phyloP scores from a whole-genome alignment of 2,113 vertebrate species.

The Oenanthe melanoleuca region DNA sequence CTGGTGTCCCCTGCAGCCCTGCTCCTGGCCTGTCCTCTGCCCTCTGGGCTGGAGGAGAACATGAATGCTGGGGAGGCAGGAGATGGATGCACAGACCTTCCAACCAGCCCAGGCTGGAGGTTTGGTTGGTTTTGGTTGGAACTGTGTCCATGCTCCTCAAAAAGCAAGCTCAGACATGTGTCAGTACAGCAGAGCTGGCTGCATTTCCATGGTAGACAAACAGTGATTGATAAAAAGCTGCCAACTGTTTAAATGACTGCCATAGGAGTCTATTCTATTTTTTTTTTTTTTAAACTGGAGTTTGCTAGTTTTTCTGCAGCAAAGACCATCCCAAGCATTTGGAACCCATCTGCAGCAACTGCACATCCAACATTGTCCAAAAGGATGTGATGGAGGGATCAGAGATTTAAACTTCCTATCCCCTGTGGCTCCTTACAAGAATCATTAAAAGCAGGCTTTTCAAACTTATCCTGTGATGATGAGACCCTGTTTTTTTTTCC shows the following conservation, averaged over 20 bases:
- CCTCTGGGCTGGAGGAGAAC: background rate
- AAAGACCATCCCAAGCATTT: background rate
- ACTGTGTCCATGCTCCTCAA: background rate
- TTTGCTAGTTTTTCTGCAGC: background rate
- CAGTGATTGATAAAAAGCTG: background rate
- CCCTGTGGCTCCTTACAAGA: background rate
- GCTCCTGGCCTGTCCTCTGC: background rate
- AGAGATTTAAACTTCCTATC: background rate
- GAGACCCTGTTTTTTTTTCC: background rate
- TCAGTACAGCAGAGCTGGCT: background rate
- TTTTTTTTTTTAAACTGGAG: fast-evolving
- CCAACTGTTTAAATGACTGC: background rate
- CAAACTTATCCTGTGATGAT: background rate
- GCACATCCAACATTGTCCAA: background rate
- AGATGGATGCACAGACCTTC: background rate
- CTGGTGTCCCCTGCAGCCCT: background rate
- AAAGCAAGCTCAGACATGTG: background rate
- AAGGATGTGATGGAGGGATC: background rate
- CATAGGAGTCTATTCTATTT: background rate
- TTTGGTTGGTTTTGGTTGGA: background rate
- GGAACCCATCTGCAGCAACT: background rate
- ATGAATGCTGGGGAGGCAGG: background rate
- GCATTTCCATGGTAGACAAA: background rate
- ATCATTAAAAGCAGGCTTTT: background rate
- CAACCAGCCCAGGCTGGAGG: background rate